Evolutionary conservation across 2,113 vertebrate genomes (phyloP), one percentile per base, ranked within the genome.

Genomic region (Plecotus auritus): DNA sequence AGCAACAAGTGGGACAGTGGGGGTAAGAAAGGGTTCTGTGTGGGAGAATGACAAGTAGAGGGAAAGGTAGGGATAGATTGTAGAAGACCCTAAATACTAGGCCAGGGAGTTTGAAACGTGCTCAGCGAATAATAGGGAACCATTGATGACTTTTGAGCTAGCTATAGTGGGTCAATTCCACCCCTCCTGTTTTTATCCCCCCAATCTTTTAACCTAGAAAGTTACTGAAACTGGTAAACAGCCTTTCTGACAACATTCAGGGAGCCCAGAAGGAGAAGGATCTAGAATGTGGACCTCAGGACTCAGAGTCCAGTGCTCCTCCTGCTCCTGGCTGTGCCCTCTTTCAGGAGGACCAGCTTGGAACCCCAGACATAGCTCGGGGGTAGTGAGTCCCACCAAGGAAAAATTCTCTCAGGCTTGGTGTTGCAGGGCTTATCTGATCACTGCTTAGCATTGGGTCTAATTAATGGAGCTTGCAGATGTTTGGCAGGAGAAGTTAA

Each of bases 401-500:
- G 40, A 61, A 90, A 73, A 54, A 40, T 51, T 83, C 20, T 73
- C 45, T 49, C 32, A 59, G 49, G 32, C 4, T 20, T 70, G 47
- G 17, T 69, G 40, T 90, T 92, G 28, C 40, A 86, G 84, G 91
- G 92, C 92, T 97, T 74, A 92, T 97, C 97, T 97, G 97, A 96
- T 98, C 94, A 96, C 83, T 91, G 47, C 97, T 97, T 97, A 97
- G 91, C 94, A 88, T 96, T 97, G 97, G 97, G 95, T 98, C 95
- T 98, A 97, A 97, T 97, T 98, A 98, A 97, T 97, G 94, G 95
- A 97, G 93, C 96, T 95, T 80, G 82, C 96, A 98, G 97, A 97
- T 98, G 94, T 97, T 97, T 97, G 98, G 97, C 97, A 98, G 95
- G 95, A 96, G 94, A 97, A 98, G 97, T 94, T 96, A 97, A 97